phyloP scores from a whole-genome alignment of 1,140 invertebrate genomes.

The Tetranychus urticae region DNA sequence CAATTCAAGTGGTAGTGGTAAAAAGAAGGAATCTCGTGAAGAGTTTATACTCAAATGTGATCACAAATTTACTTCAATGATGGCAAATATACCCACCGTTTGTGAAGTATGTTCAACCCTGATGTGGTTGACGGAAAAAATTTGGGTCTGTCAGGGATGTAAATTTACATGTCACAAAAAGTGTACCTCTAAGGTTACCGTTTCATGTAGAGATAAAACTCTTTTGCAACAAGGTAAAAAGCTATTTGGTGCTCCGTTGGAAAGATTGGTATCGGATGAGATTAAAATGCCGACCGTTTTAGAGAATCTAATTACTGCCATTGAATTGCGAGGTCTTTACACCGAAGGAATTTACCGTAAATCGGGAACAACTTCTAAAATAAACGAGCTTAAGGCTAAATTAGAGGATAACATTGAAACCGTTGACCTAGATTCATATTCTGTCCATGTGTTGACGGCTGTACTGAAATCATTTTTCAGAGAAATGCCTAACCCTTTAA shows the following conservation, averaged over 20 bases:
- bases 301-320: slow-evolving; percentile 59
- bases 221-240: slow-evolving; percentile 13
- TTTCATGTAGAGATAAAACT: slow-evolving; percentile 24
- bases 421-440: slow-evolving; percentile 27
- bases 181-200: slow-evolving; percentile 44
- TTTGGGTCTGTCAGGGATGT: slow-evolving; percentile 59
- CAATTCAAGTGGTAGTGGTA: slow-evolving; percentile 16
- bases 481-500: slow-evolving; percentile 71
- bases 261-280: slow-evolving; percentile 36
- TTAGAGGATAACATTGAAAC: slow-evolving; percentile 27
- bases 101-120: slow-evolving; percentile 84
- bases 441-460: slow-evolving; percentile 67
- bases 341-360: slow-evolving; percentile 82
- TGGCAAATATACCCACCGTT: slow-evolving; percentile 84
- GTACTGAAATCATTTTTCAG: slow-evolving; percentile 76
- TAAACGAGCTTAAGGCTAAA: slow-evolving; percentile 20
- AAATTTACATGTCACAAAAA: slow-evolving; percentile 84
- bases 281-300: slow-evolving; percentile 48
- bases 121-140: slow-evolving; percentile 81
- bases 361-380: slow-evolving; percentile 39
- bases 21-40: slow-evolving; percentile 28
- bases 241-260: slow-evolving; percentile 50
- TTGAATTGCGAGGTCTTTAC: slow-evolving; percentile 74
- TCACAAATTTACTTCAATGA: slow-evolving; percentile 61
- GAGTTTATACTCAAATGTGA: slow-evolving; percentile 48